Percentiles rank a stretch among this genome's conserved stretches.
Conservation (phyloP, 2,797 vertebrate genomes). For the Staurois parvus region DNA sequence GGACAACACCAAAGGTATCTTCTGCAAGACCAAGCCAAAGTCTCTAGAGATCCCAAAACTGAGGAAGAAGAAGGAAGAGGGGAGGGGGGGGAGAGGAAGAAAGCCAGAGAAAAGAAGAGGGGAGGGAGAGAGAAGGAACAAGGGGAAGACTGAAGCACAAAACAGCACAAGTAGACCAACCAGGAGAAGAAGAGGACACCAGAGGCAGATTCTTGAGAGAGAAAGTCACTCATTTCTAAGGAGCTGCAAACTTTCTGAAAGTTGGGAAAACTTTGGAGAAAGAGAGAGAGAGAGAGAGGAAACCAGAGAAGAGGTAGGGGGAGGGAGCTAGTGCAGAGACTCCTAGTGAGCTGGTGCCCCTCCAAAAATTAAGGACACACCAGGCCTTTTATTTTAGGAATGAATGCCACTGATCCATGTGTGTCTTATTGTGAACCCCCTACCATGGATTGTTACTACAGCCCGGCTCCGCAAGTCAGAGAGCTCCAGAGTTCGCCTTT, state of each 20-base stretch:
- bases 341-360: slow-evolving; percentile 70
- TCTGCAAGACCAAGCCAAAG: neutral
- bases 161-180: neutral
- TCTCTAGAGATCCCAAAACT: slow-evolving; percentile 6
- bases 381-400: slow-evolving; percentile 82
- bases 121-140: neutral
- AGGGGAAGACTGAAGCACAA: neutral
- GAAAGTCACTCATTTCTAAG: neutral
- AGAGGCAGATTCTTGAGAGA: neutral
- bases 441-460: slow-evolving; percentile 99
- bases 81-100: neutral
- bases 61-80: neutral
- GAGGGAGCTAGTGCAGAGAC: slow-evolving; percentile 37
- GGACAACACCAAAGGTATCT: slow-evolving; percentile 7
- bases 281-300: neutral
- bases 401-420: slow-evolving; percentile 92
- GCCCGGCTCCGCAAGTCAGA: slow-evolving; percentile 86
- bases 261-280: neutral
- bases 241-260: neutral
- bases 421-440: slow-evolving; percentile 94
- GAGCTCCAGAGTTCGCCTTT: slow-evolving; percentile 90
- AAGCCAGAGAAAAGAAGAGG: neutral
- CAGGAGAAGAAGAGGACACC: neutral
- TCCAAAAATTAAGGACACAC: slow-evolving; percentile 75
- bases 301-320: slow-evolving; percentile 27